phyloP scores from a whole-genome alignment of 2,113 vertebrate species.

The Lutjanus erythropterus region DNA sequence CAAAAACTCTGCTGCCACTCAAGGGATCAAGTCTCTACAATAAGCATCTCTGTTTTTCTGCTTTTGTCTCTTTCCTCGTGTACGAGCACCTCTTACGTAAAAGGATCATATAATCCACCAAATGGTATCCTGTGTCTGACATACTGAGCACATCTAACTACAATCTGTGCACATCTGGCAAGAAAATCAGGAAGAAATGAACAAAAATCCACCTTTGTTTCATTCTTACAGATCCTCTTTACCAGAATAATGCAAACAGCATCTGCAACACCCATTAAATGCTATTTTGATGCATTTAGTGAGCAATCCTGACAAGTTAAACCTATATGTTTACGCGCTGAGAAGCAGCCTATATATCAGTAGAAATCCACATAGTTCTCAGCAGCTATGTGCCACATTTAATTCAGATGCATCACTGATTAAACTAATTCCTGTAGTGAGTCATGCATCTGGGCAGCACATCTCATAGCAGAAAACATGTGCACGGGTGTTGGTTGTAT shows the following conservation, averaged over 20 bases:
- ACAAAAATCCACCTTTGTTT: neutral
- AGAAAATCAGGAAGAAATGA: constrained; percentile 34
- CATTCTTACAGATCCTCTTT: neutral
- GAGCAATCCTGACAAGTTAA: constrained; percentile 10
- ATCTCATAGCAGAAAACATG: constrained; percentile 26
- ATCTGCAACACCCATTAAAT: constrained; percentile 15
- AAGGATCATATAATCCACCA: constrained; percentile 15
- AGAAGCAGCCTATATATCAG: neutral
- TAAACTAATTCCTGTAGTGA: constrained; percentile 58
- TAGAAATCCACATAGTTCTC: neutral
- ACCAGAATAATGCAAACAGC: neutral
- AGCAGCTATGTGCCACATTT: constrained; percentile 26
- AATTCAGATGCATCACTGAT: constrained; percentile 55
- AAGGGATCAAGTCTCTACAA: neutral
- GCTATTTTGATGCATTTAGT: constrained; percentile 1
- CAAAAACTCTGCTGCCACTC: constrained; percentile 9
- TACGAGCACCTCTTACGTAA: neutral
- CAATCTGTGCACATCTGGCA: constrained; percentile 24
- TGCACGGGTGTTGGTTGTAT: constrained; percentile 24
- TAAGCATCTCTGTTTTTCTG: constrained; percentile 7
- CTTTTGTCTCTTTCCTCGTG: neutral
- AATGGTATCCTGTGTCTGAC: neutral
- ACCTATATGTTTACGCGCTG: constrained; percentile 3
- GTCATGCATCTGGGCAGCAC: constrained; percentile 58
- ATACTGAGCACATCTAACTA: neutral